These are phyloP conservation scores for Papilio glaucus DNA, from an alignment of 1,140 invertebrate genomes.

Conservation along the genomic window DNA sequence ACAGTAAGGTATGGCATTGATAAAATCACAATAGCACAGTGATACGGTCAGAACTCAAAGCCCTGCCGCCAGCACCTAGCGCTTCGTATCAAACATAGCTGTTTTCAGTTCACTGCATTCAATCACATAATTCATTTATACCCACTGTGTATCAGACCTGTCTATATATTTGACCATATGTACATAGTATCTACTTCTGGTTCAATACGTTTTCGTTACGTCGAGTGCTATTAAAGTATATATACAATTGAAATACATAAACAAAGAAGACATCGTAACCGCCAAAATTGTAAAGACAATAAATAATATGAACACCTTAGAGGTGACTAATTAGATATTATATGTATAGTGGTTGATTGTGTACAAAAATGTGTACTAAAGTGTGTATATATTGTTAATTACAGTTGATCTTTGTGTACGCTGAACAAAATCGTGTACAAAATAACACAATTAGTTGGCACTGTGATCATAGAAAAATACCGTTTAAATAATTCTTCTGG, in stretches of 20 bases:
- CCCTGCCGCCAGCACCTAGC: neutral
- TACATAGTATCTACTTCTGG: too few species aligned
- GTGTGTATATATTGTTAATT: too few species aligned
- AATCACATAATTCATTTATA: neutral
- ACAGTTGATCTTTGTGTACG: too few species aligned
- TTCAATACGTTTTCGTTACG: neutral
- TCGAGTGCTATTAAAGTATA: neutral
- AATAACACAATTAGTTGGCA: too few species aligned
- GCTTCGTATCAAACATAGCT: neutral
- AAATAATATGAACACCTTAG: neutral
- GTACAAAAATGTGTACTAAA: too few species aligned
- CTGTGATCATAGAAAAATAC: too few species aligned
- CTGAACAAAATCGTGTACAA: too few species aligned
- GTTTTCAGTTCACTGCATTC: neutral
- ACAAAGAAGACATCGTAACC: neutral
- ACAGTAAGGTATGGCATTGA: neutral
- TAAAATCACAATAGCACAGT: neutral
- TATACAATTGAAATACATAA: too few species aligned
- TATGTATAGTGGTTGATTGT: too few species aligned
- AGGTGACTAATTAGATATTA: neutral
- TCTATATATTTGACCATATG: neutral
- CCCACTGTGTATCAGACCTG: neutral
- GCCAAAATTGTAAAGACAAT: neutral
- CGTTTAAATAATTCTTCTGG: too few species aligned
- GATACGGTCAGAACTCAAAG: neutral